Evolutionary conservation across 2,113 vertebrate genomes (phyloP).

Genomic region (Neodon shergylaensis): DNA sequence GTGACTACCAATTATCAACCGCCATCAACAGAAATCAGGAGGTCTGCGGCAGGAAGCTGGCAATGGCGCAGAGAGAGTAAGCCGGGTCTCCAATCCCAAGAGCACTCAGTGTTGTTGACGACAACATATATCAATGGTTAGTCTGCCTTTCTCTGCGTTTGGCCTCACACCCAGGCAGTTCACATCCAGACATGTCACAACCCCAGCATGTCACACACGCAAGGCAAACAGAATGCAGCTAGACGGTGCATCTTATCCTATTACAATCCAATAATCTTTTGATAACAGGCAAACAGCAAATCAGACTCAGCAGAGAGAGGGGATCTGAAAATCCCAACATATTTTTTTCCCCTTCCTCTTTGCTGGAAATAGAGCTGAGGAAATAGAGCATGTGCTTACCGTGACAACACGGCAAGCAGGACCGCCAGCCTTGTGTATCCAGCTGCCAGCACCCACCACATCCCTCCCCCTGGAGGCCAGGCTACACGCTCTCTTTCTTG

Average conservation of each 20-base stretch:
- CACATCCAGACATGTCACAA: not conserved
- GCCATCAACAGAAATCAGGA: slow-evolving; percentile 62
- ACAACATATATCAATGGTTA: not conserved
- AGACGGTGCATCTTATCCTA: not conserved
- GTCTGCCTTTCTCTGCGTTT: not conserved
- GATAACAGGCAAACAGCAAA: not conserved
- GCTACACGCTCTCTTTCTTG: slow-evolving; percentile 14
- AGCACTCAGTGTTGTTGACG: not conserved
- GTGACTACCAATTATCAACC: slow-evolving; percentile 69
- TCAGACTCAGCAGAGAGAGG: not conserved
- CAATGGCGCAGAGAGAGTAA: slow-evolving; percentile 49
- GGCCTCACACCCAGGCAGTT: not conserved
- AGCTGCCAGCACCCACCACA: not conserved
- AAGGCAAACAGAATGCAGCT: not conserved
- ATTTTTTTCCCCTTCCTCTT: not conserved
- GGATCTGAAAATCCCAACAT: not conserved
- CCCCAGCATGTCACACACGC: not conserved
- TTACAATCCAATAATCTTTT: not conserved
- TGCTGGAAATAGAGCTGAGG: not conserved
- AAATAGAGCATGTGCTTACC: slow-evolving; percentile 56
- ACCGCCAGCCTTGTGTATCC: not conserved
- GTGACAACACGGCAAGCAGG: not conserved
- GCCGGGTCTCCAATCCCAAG: slow-evolving; percentile 30
- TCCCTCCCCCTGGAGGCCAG: not conserved
- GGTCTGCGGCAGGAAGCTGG: slow-evolving; percentile 55